phyloP scores from a whole-genome alignment of 2,888 invertebrate species.

The Tenodera sinensis region DNA sequence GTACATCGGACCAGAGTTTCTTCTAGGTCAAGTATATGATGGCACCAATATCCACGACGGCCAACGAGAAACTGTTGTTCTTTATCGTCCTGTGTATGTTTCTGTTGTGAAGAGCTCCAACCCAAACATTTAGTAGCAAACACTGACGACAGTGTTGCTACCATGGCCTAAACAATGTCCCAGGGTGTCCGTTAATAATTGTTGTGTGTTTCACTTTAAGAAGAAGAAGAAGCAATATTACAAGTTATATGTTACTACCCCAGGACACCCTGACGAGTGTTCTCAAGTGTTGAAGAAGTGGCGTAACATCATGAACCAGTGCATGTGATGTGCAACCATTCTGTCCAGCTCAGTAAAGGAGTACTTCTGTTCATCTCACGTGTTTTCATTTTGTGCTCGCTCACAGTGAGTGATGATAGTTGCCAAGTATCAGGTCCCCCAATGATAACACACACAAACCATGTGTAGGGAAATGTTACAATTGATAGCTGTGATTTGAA shows the following conservation, averaged over 20 bases:
- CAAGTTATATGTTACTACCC: not conserved
- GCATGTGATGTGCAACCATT: not conserved
- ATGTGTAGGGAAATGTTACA: too few relatives aligned
- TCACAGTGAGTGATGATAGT: too few relatives aligned
- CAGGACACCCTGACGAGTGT: too few relatives aligned
- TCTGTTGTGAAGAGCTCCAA: slow-evolving; percentile 41
- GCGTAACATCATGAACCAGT: not conserved
- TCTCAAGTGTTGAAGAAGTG: not conserved
- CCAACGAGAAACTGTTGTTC: slow-evolving; percentile 53
- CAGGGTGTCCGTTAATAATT: not conserved
- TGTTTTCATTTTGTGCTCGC: too few relatives aligned
- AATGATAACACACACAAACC: too few relatives aligned
- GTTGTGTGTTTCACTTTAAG: not conserved
- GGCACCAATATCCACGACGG: slow-evolving; percentile 48
- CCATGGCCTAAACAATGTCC: not conserved
- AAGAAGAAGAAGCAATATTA: not conserved
- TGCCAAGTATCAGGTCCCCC: too few relatives aligned
- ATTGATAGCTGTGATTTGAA: too few relatives aligned
- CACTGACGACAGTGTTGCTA: not conserved
- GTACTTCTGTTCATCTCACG: not conserved
- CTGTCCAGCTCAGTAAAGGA: not conserved
- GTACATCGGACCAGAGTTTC: slow-evolving; percentile 74
- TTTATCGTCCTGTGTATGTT: slow-evolving; percentile 64
- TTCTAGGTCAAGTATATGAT: slow-evolving; percentile 73
- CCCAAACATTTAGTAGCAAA: not conserved